phyloP scores from a whole-genome alignment of 2,888 invertebrate species.

The Orchesellides sinensis region DNA sequence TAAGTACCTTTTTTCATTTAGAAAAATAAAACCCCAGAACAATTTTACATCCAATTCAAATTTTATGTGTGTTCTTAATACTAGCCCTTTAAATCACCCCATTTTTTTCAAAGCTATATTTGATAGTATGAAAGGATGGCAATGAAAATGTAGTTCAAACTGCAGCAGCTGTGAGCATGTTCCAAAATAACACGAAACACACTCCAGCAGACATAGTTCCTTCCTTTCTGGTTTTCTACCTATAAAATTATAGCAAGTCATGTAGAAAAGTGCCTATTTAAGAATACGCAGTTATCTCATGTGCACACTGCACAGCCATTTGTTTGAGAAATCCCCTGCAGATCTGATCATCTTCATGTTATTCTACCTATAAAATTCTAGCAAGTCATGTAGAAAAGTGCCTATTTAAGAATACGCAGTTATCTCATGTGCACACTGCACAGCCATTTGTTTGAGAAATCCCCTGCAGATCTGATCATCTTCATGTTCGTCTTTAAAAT shows the following conservation, averaged over 20 bases:
- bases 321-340: conserved; percentile 29
- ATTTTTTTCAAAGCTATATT: neutral
- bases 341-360: neutral
- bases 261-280: conserved; percentile 30
- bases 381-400: conserved; percentile 28
- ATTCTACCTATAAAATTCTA: conserved; percentile 4
- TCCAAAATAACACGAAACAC: neutral
- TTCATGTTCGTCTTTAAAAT: conserved; percentile 17
- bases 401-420: conserved; percentile 20
- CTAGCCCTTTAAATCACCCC: too few species aligned
- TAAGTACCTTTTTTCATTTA: too few species aligned
- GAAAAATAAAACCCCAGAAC: too few species aligned
- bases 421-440: conserved; percentile 31
- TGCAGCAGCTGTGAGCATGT: neutral
- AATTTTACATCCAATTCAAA: too few species aligned
- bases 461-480: conserved; percentile 14
- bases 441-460: conserved; percentile 46
- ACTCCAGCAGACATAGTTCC: conserved; percentile 18
- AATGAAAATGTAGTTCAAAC: neutral
- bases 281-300: conserved; percentile 26
- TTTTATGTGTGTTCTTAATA: too few species aligned
- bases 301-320: conserved; percentile 42
- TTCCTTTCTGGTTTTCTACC: neutral
- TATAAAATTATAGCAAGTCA: conserved; percentile 16
- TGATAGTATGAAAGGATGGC: neutral